Base-by-base conservation (phyloP, 2,113 vertebrate genomes). In the Zeus faber region DNA sequence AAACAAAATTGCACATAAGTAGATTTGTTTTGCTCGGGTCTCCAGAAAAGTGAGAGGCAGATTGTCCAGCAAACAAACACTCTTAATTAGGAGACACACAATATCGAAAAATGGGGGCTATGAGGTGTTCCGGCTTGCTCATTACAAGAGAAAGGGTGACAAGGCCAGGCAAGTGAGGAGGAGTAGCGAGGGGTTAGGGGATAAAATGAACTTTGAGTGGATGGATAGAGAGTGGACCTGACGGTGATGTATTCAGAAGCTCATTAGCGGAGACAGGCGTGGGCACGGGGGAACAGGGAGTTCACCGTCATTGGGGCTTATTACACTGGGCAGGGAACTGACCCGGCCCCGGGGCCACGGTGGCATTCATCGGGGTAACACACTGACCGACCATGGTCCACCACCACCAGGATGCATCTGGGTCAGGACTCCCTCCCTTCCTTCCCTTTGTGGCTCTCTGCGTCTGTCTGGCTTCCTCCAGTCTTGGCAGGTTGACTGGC, bases 201-300 rank as follows among this genome's bases (percentile, higher is more conserved):
- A 40, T 45, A 54, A 51, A 67, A 58, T 72, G 60, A 57, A 35
- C 33, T 17, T 7, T 5, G 9, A 21, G n/a, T 11, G n/a, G 51
- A 40, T 10, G 10, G 2, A 14, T 16, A 25, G 65, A 27, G 27
- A 16, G 21, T 22, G 51, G 55, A 60, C 62, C 59, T 66, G 71
- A 68, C 68, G 70, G 59, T 76, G 83, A 85, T 85, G 82, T 77
- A 85, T 85, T 83, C 85, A 80, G 76, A 62, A 67, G 75, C 86
- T 88, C 81, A 87, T 89, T 88, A 88, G 78, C 20, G 47, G 65
- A 85, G 83, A 84, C 78, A 83, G 82, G 74, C 67, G 27, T 10
- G 62, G 69, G 73, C 77, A 73, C 66, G 29, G 55, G 78, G 72
- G 79, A 81, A 66, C 79, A 79, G 72, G 68, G 65, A 77, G 76